Evolutionary conservation across 2,113 vertebrate genomes (phyloP).

Genomic region (Hypanus sabinus): DNA sequence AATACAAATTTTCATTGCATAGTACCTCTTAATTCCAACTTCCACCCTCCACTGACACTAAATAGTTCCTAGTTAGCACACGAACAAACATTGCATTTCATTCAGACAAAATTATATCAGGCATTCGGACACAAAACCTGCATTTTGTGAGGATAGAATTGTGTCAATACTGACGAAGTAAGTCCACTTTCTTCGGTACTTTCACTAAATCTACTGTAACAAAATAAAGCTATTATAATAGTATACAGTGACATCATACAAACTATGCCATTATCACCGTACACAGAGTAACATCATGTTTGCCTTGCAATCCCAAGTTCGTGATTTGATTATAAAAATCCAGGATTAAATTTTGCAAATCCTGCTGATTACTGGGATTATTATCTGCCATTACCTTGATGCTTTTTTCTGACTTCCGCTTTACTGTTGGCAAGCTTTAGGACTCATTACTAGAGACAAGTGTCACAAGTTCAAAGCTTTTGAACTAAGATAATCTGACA

Average conservation of each 20-base stretch:
- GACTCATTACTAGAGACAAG: background rate
- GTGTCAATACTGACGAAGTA: background rate
- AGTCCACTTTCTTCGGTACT: background rate
- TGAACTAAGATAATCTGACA: background rate
- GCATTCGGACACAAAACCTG: background rate
- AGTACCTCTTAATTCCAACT: background rate
- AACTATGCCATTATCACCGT: background rate
- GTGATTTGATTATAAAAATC: background rate
- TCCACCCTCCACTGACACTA: background rate
- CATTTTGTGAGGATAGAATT: background rate
- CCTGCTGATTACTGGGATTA: background rate
- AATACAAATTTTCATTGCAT: background rate
- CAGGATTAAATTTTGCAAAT: background rate
- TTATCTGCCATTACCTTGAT: background rate
- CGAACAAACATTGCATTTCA: background rate
- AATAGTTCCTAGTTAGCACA: too few species aligned
- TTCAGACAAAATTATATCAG: background rate
- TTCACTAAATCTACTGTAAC: background rate
- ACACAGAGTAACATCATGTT: background rate
- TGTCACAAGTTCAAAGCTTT: background rate
- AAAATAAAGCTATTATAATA: background rate
- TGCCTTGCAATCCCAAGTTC: background rate
- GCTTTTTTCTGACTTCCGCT: background rate
- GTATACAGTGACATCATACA: too few species aligned
- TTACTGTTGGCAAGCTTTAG: background rate